Conservation (phyloP, 2,797 vertebrate species). For the Gadopsis marmoratus region DNA sequence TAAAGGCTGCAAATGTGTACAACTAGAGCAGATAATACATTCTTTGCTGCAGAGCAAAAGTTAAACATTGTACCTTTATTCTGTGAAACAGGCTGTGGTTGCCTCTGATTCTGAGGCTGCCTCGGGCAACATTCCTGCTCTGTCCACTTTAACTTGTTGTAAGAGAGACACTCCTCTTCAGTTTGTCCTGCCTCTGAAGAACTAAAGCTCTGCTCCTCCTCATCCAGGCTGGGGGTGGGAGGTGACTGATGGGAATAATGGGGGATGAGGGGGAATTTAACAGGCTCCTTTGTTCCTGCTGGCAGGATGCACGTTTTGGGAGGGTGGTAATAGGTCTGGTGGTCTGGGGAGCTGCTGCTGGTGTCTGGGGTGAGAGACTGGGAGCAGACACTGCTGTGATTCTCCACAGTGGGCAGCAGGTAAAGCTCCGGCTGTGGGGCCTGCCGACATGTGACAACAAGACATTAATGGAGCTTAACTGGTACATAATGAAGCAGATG, state of each 20-base stretch:
- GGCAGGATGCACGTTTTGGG: slow-evolving; percentile 69
- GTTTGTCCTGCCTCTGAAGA: slow-evolving; percentile 66
- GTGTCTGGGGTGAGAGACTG: slow-evolving; percentile 82
- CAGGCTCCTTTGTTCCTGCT: slow-evolving; percentile 76
- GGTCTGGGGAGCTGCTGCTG: slow-evolving; percentile 75
- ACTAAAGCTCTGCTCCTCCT: slow-evolving; percentile 68
- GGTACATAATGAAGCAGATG: neutral
- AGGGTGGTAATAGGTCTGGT: slow-evolving; percentile 68
- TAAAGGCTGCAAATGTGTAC: neutral
- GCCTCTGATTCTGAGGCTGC: slow-evolving; percentile 43
- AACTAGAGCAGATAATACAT: rapidly evolving
- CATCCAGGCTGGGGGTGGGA: slow-evolving; percentile 67
- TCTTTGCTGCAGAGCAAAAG: neutral
- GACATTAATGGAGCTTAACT: neutral
- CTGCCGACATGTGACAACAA: slow-evolving; percentile 69
- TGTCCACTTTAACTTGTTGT: slow-evolving; percentile 61
- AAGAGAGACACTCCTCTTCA: slow-evolving; percentile 68
- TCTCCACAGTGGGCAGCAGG: slow-evolving; percentile 85
- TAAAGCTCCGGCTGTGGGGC: slow-evolving; percentile 93
- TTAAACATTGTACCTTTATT: slow-evolving; percentile 10
- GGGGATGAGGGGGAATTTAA: slow-evolving; percentile 82
- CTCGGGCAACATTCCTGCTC: slow-evolving; percentile 35
- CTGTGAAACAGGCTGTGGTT: slow-evolving; percentile 43
- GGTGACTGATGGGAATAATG: slow-evolving; percentile 73
- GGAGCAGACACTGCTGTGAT: slow-evolving; percentile 83